These are phyloP conservation scores for Polypedilum vanderplanki DNA, from an alignment of 1,140 invertebrate species.

Conservation along the genomic window DNA sequence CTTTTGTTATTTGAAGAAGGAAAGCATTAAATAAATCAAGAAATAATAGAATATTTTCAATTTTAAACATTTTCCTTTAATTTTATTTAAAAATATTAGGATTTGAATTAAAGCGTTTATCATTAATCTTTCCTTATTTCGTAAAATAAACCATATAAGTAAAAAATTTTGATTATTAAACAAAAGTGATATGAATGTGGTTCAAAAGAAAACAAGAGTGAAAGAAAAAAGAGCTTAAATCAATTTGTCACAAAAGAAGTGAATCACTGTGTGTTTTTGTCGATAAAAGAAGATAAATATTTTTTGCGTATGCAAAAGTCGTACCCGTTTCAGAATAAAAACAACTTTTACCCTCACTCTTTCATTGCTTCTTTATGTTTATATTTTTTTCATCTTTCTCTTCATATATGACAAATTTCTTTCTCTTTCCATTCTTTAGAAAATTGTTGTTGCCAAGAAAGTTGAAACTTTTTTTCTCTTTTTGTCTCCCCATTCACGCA, in stretches of 20 bases:
- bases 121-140: too few species aligned
- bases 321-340: not conserved
- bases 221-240: not conserved
- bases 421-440: not conserved
- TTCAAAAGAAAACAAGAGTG: not conserved
- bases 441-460: not conserved
- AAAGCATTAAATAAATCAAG: too few species aligned
- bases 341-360: not conserved
- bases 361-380: not conserved
- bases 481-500: not conserved
- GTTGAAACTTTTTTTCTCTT: not conserved
- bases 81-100: too few species aligned
- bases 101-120: too few species aligned
- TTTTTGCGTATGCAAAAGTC: not conserved
- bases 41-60: too few species aligned
- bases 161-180: too few species aligned
- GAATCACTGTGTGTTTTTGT: not conserved
- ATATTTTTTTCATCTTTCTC: not conserved
- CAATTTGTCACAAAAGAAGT: conserved; percentile 2
- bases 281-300: conserved; percentile 19
- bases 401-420: not conserved
- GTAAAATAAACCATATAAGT: too few species aligned
- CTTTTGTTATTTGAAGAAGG: too few species aligned
- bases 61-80: too few species aligned
- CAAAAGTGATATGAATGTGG: too few species aligned